A percentile compares a stretch with the other conserved stretches of the same genome.
Conservation (phyloP, 2,888 invertebrate species). For the Diachrysia chrysitis region DNA sequence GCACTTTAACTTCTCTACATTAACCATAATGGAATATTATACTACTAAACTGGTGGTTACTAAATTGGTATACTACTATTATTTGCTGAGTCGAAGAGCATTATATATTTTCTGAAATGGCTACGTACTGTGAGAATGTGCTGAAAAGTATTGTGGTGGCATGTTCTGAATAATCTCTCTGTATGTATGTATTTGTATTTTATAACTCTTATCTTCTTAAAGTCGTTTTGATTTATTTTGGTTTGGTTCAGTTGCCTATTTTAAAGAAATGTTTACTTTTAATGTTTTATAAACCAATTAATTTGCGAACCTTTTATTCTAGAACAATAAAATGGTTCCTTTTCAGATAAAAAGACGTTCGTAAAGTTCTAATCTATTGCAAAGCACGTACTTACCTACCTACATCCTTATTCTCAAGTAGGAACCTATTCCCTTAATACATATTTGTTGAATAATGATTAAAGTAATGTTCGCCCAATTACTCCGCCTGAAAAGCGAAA, state of each 20-base stretch:
- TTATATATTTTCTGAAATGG: slow-evolving; percentile 71
- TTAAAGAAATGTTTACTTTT: slow-evolving; percentile 36
- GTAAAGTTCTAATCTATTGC: background rate
- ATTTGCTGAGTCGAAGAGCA: slow-evolving; percentile 70
- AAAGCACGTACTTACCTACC: background rate
- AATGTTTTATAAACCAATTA: slow-evolving; percentile 28
- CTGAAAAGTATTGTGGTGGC: slow-evolving; percentile 78
- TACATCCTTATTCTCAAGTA: background rate
- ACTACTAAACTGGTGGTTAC: slow-evolving; percentile 60
- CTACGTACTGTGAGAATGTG: slow-evolving; percentile 78
- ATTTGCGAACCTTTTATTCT: slow-evolving; percentile 42
- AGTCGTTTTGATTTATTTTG: slow-evolving; percentile 54
- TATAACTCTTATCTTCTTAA: slow-evolving; percentile 54
- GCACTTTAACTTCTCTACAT: slow-evolving; percentile 65
- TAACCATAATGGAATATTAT: slow-evolving; percentile 57
- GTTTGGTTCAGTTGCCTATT: slow-evolving; percentile 57
- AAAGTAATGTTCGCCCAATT: background rate
- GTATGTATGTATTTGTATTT: slow-evolving; percentile 61
- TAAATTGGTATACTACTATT: slow-evolving; percentile 64
- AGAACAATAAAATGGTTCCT: background rate
- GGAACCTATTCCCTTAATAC: background rate
- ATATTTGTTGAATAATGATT: background rate
- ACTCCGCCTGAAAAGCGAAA: background rate
- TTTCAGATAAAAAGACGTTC: no score
- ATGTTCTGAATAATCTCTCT: slow-evolving; percentile 70